Base-by-base conservation (phyloP, 2,113 vertebrate species). In the Silurus asotus region DNA sequence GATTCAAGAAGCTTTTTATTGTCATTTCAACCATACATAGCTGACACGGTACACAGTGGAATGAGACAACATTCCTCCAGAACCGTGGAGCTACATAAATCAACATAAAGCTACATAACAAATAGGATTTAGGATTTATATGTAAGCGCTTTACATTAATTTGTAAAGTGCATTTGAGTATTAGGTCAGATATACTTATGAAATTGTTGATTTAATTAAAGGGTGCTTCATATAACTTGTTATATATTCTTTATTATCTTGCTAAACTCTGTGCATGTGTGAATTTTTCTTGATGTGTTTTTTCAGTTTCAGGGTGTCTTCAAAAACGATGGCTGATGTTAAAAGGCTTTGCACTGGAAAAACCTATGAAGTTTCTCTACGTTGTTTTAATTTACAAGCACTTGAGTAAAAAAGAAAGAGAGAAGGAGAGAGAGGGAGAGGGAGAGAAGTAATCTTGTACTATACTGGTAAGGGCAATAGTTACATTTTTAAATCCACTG, bases 341-440 rank as follows among this genome's bases (percentile, higher is more conserved):
- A 91, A 79, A 86, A 95, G 93, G 93, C 93, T 90, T 94, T 89
- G 94, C 95, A 96, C 94, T 94, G 96, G 96, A 97, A 97, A 98
- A 98, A 96, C 94, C 96, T 97, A 96, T 95, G 94, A 95, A 95
- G 95, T 94, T 90, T 90, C 86, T 83, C 94, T 88, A 84, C 80
- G 90, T 91, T 91, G 87, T 83, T 91, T 92, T 92, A 88, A 89
- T 88, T 88, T 59, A 28, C 86, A 80, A 85, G 70, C 85, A 0
- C 86, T 83, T 14, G 93, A 92, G 84, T 88, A 88, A 81, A 58
- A 64, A 48, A 51, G 8, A 45, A 15, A 88, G 51, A 85, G 84
- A 86, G 88, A 88, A 81, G 78, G 83, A 19, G 93, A 94, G 83
- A 89, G 75, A 88, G 48, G 80, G 87, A 87, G 88, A 88, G 83